These are phyloP conservation scores for Orientallactaga sibirica DNA, from an alignment of 2,797 vertebrate species.

Conservation along the genomic window DNA sequence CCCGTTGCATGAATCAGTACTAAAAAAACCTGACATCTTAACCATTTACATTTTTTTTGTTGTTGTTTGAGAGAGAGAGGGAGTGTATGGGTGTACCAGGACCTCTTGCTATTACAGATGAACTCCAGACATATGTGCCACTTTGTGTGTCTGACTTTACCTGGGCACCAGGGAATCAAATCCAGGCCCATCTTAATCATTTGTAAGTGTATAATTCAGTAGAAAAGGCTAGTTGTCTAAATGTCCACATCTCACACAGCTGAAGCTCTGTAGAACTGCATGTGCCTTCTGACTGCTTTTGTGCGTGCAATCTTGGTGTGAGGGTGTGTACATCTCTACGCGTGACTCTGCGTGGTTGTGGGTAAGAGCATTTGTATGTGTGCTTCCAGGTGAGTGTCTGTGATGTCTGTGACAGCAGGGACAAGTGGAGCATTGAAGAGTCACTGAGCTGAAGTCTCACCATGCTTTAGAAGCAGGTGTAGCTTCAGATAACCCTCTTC, in stretches of 20 bases:
- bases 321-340: not conserved
- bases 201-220: not conserved
- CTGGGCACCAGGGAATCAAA: no score
- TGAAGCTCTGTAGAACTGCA: not conserved
- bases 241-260: slow-evolving; percentile 21
- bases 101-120: no score
- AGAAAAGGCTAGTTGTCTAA: not conserved
- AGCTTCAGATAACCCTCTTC: not conserved
- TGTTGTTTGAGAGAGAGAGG: no score
- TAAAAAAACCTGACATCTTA: not conserved
- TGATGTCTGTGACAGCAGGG: no score
- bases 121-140: no score
- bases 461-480: not conserved
- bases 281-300: not conserved
- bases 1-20: no score
- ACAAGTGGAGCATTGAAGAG: not conserved
- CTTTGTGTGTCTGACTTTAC: no score
- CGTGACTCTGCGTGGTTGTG: not conserved
- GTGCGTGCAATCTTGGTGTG: not conserved
- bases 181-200: not conserved
- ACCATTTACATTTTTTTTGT: no score
- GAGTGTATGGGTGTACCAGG: no score
- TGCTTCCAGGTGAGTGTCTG: not conserved
- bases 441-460: no score
- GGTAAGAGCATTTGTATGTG: not conserved